Conservation (phyloP, 2,888 invertebrate genomes). For the Agrilus biguttatus region DNA sequence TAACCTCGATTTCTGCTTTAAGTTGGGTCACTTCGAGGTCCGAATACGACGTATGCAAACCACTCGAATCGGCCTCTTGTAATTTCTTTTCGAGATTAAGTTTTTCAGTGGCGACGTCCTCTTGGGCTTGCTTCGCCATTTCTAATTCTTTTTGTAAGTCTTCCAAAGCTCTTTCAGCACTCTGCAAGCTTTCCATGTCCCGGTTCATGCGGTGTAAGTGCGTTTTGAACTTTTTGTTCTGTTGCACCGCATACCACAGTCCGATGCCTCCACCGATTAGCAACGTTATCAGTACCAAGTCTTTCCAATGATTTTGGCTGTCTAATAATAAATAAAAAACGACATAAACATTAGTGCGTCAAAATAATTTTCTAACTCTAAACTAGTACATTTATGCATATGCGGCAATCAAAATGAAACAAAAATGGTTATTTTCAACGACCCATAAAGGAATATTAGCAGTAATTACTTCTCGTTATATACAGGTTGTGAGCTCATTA, state of each 20-base stretch:
- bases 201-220: slow-evolving; percentile 85
- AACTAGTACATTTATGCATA: too few species aligned
- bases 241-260: slow-evolving; percentile 83
- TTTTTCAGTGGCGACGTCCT: slow-evolving; percentile 68
- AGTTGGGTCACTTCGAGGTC: slow-evolving; percentile 69
- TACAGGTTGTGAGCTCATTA: too few species aligned
- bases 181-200: slow-evolving; percentile 84
- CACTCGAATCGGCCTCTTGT: slow-evolving; percentile 47
- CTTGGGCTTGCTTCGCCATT: slow-evolving; percentile 68
- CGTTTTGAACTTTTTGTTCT: slow-evolving; percentile 73
- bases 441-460: too few species aligned
- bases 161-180: slow-evolving; percentile 75
- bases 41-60: slow-evolving; percentile 59
- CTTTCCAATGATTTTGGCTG: slow-evolving; percentile 52
- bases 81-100: slow-evolving; percentile 67
- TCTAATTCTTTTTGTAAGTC: slow-evolving; percentile 77
- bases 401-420: too few species aligned
- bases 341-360: background rate
- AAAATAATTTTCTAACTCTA: too few species aligned
- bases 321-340: slow-evolving; percentile 17
- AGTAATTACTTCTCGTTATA: too few species aligned
- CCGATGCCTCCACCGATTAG: slow-evolving; percentile 75
- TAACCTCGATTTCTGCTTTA: slow-evolving; percentile 71
- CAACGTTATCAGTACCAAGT: slow-evolving; percentile 71
- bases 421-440: too few species aligned